Evolutionary conservation across 1,140 invertebrate species (phyloP).

Genomic region (Pseudomyrmex dendroicus): DNA sequence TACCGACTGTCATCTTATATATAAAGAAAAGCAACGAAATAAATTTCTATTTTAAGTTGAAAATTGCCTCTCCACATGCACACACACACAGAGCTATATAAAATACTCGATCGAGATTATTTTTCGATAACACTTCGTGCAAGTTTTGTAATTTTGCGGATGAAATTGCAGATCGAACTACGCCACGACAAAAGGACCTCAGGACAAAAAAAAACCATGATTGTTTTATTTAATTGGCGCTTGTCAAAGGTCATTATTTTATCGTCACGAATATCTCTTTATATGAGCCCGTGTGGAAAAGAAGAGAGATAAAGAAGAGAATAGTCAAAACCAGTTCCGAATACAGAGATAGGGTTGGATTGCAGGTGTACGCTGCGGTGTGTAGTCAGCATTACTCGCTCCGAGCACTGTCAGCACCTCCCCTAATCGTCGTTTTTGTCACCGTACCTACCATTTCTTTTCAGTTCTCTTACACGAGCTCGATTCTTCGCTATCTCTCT

Average conservation of each 20-base stretch:
- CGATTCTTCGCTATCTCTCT: constrained; percentile 49
- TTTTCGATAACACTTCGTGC: constrained; percentile 13
- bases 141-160: constrained; percentile 5
- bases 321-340: constrained; percentile 24
- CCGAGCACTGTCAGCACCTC: constrained; percentile 76
- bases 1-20: no score
- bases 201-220: constrained; percentile 52
- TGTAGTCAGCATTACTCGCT: constrained; percentile 73
- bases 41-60: constrained; percentile 25
- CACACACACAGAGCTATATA: no score
- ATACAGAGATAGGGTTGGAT: constrained; percentile 38
- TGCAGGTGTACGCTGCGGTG: constrained; percentile 71
- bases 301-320: background rate
- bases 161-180: constrained; percentile 43
- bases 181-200: background rate
- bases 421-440: constrained; percentile 77
- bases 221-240: constrained; percentile 66
- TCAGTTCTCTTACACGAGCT: constrained; percentile 50
- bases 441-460: constrained; percentile 70
- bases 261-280: constrained; percentile 64
- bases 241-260: constrained; percentile 71
- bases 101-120: constrained; percentile 21
- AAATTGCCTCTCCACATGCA: constrained; percentile 6
- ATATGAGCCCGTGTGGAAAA: background rate
- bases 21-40: background rate